Conservation (phyloP, 2,888 invertebrate genomes). For the Cabera pusaria region DNA sequence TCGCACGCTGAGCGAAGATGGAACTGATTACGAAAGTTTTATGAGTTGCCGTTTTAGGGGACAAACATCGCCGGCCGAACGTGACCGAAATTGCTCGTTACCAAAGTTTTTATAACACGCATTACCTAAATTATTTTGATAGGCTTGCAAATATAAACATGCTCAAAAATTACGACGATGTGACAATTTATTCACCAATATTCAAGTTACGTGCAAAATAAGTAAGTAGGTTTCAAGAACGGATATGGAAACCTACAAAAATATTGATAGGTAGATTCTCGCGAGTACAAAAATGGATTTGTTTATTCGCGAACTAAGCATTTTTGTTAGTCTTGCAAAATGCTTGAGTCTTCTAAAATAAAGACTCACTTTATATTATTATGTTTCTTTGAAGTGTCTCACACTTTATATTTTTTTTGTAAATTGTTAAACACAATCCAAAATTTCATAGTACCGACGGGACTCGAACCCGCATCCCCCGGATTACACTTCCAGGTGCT, state of each 20-base stretch:
- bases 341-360: neutral
- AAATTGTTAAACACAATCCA: no score
- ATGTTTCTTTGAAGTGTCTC: no score
- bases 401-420: no score
- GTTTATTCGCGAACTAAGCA: conserved; percentile 11
- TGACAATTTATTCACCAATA: neutral
- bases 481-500: no score
- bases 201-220: conserved; percentile 17
- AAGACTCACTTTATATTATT: no score
- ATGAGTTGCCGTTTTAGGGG: conserved; percentile 60
- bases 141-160: conserved; percentile 6
- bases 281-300: conserved; percentile 3
- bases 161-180: neutral
- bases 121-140: conserved; percentile 35
- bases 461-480: no score
- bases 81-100: conserved; percentile 57
- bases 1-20: conserved; percentile 62
- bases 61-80: conserved; percentile 61
- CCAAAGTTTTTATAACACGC: conserved; percentile 35
- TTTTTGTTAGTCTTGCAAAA: conserved; percentile 2
- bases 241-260: conserved; percentile 17
- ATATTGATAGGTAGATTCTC: no score
- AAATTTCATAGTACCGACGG: no score
- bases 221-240: conserved; percentile 15
- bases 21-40: conserved; percentile 76